phyloP scores from a whole-genome alignment of 1,140 invertebrate species.

The Ptiloglossa arizonensis region DNA sequence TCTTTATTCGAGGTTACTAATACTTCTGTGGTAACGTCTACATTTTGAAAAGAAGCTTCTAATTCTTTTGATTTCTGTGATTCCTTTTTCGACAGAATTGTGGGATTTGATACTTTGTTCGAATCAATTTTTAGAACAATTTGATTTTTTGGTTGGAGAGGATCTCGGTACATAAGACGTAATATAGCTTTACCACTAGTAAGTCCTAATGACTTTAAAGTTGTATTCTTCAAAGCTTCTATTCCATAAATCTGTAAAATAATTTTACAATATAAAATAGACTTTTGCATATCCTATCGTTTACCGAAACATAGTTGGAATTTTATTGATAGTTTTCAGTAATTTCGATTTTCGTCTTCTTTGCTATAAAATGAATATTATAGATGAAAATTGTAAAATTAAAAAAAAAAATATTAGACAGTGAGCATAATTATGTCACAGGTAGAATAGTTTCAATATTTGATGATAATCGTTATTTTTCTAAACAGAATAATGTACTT shows the following conservation, averaged over 20 bases:
- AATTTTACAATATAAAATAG: no score
- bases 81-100: slow-evolving; percentile 37
- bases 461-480: no score
- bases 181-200: slow-evolving; percentile 89
- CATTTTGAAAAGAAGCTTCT: neutral
- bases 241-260: slow-evolving; percentile 84
- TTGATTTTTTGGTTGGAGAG: slow-evolving; percentile 83
- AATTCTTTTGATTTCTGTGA: neutral
- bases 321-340: slow-evolving; percentile 21
- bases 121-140: slow-evolving; percentile 63
- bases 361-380: no score
- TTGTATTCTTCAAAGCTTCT: slow-evolving; percentile 85
- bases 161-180: slow-evolving; percentile 82
- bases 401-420: slow-evolving; percentile 10
- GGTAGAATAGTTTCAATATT: no score
- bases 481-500: no score
- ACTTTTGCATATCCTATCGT: neutral
- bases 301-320: neutral
- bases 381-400: no score
- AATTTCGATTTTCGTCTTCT: no score
- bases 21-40: neutral
- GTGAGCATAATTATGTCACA: no score
- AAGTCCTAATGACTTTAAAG: slow-evolving; percentile 88
- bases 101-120: slow-evolving; percentile 56
- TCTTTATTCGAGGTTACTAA: neutral